Evolutionary conservation across 2,797 vertebrate species (phyloP), one percentile per base, ranked within the genome.

Genomic region (Ctenopoma multispine): DNA sequence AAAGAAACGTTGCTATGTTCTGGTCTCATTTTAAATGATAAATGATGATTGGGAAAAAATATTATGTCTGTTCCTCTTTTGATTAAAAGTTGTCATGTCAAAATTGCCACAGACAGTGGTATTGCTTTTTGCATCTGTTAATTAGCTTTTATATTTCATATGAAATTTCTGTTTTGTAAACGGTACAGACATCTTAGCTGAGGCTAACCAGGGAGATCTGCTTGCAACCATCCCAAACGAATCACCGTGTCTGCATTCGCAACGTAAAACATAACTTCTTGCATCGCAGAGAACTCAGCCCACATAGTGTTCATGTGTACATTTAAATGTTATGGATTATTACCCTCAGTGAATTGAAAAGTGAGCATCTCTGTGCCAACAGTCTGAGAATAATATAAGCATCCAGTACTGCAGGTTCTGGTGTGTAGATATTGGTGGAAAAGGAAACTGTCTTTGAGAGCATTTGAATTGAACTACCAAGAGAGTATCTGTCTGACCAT

Each of bases 401-500:
- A n/a, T 36, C 54, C 34, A n/a, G 17, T 21, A 1, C 40, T 62
- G 56, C 34, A 7, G 54, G 64, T 9, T 1, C 34, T 53, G 41
- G 49, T 48, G 31, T 47, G 18, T 40, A 38, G 34, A 61, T 14
- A 14, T 21, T 8, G 17, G n/a, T 23, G 50, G 29, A n/a, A 63
- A 63, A 69, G 29, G 50, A 75, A 67, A 57, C 46, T 13, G 43
- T 61, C 74, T 61, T 56, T 53, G 23, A 53, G 63, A 70, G 62
- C 49, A 38, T 67, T 59, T 58, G 17, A 53, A 76, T 66, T 74
- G 63, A 74, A 63, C 61, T 31, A 58, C 53, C 4, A 29, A 60
- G 46, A 44, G 51, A 53, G 63, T 67, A 41, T 69, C 64, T 29
- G 54, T 50, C 70, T 58, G 75, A 80, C 75, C 74, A 72, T 76